Evolutionary conservation across 2,888 invertebrate genomes (phyloP).

Genomic region (Torymus aiolomorphi): DNA sequence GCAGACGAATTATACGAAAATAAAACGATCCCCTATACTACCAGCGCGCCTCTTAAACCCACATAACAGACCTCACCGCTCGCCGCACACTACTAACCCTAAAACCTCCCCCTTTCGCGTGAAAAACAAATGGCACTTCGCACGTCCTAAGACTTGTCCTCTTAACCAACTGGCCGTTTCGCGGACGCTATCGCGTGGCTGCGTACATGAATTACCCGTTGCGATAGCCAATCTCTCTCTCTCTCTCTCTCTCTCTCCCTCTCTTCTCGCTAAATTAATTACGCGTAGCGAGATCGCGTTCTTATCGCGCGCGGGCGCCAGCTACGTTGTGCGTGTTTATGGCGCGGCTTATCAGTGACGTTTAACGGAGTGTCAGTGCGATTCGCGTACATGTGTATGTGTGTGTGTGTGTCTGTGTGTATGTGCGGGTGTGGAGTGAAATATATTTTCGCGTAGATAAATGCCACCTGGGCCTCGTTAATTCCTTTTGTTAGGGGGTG

Average conservation of each 20-base stretch:
- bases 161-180: conserved; percentile 30
- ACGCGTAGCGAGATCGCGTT: conserved; percentile 26
- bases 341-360: conserved; percentile 24
- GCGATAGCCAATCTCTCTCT: too few relatives aligned
- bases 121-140: too few relatives aligned
- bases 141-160: neutral
- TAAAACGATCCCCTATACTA: too few relatives aligned
- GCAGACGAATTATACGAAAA: too few relatives aligned
- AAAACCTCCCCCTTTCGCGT: conserved; percentile 1
- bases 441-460: conserved; percentile 39
- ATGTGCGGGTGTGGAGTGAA: conserved; percentile 36
- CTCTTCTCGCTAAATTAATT: conserved; percentile 40
- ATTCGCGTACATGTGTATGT: neutral
- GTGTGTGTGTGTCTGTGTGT: neutral
- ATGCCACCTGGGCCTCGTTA: conserved; percentile 22
- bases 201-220: conserved; percentile 25
- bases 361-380: conserved; percentile 33
- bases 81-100: too few relatives aligned
- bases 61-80: too few relatives aligned
- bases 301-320: conserved; percentile 26
- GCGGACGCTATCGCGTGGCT: conserved; percentile 28
- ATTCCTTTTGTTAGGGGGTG: neutral
- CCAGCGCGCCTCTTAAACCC: too few relatives aligned
- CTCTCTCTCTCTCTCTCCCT: conserved; percentile 14
- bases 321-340: conserved; percentile 50